A percentile compares a stretch with the other conserved stretches of the same genome.
Conservation (phyloP, 2,113 vertebrate genomes). For the Pedionomus torquatus region DNA sequence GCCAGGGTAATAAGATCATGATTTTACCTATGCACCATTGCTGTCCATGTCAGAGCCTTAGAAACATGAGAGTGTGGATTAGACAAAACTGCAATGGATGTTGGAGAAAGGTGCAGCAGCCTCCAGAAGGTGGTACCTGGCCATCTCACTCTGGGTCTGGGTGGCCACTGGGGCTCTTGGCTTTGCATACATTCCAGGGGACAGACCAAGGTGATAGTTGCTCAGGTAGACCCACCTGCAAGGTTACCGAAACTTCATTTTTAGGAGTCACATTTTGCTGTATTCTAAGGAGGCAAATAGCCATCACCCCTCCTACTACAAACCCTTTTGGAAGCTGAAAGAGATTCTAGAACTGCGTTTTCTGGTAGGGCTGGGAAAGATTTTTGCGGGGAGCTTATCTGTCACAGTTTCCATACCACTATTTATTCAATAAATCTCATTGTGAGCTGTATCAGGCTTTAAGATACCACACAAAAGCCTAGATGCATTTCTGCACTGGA, state of each 20-base stretch:
- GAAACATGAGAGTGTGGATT: neutral
- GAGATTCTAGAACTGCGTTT: neutral
- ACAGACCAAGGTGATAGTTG: neutral
- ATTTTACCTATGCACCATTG: neutral
- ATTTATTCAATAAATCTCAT: neutral
- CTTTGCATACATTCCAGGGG: neutral
- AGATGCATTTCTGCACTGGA: neutral
- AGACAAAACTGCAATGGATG: neutral
- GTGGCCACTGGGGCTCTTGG: neutral
- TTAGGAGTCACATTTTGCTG: neutral
- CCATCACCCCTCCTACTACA: neutral
- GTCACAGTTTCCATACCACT: neutral
- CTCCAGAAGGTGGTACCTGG: accelerated
- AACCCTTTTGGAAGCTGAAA: neutral
- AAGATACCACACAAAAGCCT: neutral
- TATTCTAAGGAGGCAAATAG: neutral
- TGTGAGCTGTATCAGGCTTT: neutral
- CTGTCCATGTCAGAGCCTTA: neutral
- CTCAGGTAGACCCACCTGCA: neutral
- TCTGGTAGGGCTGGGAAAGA: neutral
- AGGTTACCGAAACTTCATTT: neutral
- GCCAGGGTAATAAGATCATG: accelerated
- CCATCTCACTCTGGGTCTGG: neutral
- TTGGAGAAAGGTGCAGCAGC: neutral
- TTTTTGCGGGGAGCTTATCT: neutral